Conservation (phyloP, 2,888 invertebrate genomes). For the Mythimna pallens region DNA sequence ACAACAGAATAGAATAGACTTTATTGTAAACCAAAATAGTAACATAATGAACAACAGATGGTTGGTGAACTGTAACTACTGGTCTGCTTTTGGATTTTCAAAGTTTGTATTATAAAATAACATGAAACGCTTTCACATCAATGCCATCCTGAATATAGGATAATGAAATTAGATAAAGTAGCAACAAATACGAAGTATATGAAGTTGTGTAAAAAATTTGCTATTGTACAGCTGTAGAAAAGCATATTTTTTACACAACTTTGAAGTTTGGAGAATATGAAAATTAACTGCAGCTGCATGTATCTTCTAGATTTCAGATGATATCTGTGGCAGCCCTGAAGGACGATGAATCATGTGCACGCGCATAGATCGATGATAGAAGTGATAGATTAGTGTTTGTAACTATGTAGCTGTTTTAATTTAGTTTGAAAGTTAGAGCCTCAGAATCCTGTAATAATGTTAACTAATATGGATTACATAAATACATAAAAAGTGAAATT, state of each 20-base stretch:
- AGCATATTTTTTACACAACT: neutral
- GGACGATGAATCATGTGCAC: conserved; percentile 46
- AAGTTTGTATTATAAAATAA: too few relatives aligned
- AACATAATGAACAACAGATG: too few relatives aligned
- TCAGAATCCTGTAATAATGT: conserved; percentile 15
- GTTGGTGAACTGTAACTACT: too few relatives aligned
- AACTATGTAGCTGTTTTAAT: conserved; percentile 48
- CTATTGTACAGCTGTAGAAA: neutral
- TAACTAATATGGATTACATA: neutral
- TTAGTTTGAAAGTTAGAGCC: conserved; percentile 38
- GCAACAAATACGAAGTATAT: too few relatives aligned
- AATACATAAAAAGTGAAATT: too few relatives aligned
- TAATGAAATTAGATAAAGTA: too few relatives aligned
- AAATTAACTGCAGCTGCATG: neutral
- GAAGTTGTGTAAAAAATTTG: too few relatives aligned
- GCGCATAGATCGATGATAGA: conserved; percentile 63
- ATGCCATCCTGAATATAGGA: too few relatives aligned
- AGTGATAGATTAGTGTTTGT: conserved; percentile 60
- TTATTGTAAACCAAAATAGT: too few relatives aligned
- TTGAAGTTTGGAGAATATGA: neutral
- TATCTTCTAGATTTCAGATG: conserved; percentile 4
- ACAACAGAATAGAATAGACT: too few relatives aligned
- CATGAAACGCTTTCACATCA: too few relatives aligned
- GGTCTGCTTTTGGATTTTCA: too few relatives aligned
- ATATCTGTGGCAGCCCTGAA: conserved; percentile 51